Percentiles rank a stretch among this genome's conserved stretches.
phyloP scores from a whole-genome alignment of 2,797 vertebrate genomes.

The Toxotes lorentzi region DNA sequence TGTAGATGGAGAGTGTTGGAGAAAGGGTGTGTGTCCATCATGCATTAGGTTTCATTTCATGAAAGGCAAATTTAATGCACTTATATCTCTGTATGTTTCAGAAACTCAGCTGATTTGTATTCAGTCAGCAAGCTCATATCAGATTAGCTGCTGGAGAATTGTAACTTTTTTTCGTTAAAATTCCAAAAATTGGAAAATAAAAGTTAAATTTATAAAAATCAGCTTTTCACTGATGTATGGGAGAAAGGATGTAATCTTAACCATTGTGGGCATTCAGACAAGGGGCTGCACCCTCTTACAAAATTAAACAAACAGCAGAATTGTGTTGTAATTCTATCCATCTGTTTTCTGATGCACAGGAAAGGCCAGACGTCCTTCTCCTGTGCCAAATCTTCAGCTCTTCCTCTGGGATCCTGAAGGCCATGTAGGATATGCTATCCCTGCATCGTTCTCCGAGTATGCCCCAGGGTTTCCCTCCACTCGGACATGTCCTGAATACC shows the following conservation, averaged over 20 bases:
- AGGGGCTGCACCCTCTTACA: too few relatives aligned
- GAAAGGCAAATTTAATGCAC: conserved; percentile 37
- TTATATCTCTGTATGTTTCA: conserved; percentile 3
- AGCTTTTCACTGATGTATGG: background rate
- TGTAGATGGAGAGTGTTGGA: conserved; percentile 7
- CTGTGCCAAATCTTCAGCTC: background rate
- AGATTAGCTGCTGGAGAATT: background rate
- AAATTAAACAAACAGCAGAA: background rate
- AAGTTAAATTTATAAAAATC: conserved; percentile 2
- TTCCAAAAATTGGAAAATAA: background rate
- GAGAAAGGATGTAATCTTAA: background rate
- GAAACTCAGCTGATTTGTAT: conserved; percentile 18
- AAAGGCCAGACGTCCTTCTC: background rate
- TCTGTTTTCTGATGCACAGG: background rate
- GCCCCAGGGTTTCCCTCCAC: background rate
- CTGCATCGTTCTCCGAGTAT: background rate
- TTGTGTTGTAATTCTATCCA: background rate
- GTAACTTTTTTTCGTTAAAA: background rate
- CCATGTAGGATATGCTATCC: background rate
- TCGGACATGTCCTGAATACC: background rate
- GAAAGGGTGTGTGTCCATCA: conserved; percentile 23
- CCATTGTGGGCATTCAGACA: background rate
- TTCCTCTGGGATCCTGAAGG: background rate
- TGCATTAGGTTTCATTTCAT: conserved; percentile 43
- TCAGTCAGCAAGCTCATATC: conserved; percentile 3